Percentiles rank a stretch among this genome's conserved stretches.
Conservation (phyloP, 2,888 invertebrate genomes). For the Hyles lineata region DNA sequence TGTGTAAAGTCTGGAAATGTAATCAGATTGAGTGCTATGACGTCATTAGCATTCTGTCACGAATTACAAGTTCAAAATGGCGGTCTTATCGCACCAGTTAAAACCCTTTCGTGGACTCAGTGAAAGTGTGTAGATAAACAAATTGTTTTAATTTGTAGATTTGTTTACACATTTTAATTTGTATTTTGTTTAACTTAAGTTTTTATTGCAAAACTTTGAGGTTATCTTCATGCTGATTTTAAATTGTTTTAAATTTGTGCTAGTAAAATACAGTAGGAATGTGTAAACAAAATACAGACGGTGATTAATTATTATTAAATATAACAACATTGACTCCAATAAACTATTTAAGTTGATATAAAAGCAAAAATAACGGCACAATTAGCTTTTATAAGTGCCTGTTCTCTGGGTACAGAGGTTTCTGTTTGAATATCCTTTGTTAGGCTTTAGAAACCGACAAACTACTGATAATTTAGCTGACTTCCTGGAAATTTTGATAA, state of each 20-base stretch:
- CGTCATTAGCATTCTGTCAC: constrained; percentile 19
- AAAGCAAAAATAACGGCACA: too few species aligned
- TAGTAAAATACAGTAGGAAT: neutral
- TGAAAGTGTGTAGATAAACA: constrained; percentile 16
- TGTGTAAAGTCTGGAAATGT: too few species aligned
- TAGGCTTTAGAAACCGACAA: too few species aligned
- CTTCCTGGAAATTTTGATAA: too few species aligned
- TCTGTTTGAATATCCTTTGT: too few species aligned
- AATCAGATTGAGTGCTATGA: neutral
- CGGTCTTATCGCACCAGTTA: constrained; percentile 12
- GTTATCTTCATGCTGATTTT: neutral
- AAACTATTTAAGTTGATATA: neutral
- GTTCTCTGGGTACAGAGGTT: too few species aligned
- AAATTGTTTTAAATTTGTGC: neutral
- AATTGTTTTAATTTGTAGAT: constrained; percentile 16
- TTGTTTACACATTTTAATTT: constrained; percentile 4
- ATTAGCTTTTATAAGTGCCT: too few species aligned
- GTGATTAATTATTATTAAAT: neutral
- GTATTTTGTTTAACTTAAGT: neutral
- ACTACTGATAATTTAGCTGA: too few species aligned
- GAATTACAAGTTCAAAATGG: constrained; percentile 11
- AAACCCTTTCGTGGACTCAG: constrained; percentile 18
- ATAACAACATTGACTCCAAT: constrained; percentile 2
- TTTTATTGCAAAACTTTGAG: neutral
- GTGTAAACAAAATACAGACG: neutral